phyloP scores from a whole-genome alignment of 2,113 vertebrate genomes.

The Brienomyrus longianalis region DNA sequence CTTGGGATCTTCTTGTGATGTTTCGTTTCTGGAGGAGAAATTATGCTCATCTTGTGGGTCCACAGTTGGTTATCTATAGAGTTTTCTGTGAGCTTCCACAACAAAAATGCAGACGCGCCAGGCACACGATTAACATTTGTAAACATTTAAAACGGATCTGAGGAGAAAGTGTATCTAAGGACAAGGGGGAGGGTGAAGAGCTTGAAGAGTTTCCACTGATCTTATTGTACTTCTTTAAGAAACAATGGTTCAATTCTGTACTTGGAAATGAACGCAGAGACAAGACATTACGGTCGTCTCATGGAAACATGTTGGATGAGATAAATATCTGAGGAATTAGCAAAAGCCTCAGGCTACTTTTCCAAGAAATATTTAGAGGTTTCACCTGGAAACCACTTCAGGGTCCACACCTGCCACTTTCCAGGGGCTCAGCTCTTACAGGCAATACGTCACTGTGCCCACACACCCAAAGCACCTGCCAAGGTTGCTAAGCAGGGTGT shows the following conservation, averaged over 20 bases:
- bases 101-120: background rate
- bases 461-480: background rate
- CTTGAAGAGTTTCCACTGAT: background rate
- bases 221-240: background rate
- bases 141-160: background rate
- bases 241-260: background rate
- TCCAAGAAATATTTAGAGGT: conserved; percentile 8
- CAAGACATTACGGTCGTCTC: background rate
- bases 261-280: background rate
- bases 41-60: background rate
- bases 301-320: conserved; percentile 10
- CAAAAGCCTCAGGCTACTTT: background rate
- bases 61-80: background rate
- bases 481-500: background rate
- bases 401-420: conserved; percentile 37
- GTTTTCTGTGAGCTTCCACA: background rate
- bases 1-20: background rate
- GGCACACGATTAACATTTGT: background rate
- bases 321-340: conserved; percentile 42
- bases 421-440: background rate
- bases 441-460: background rate
- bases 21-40: background rate
- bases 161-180: background rate
- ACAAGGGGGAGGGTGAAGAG: background rate
- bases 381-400: conserved; percentile 23